These are phyloP conservation scores for Criorhina ranunculi DNA, from an alignment of 2,888 invertebrate genomes.

Conservation along the genomic window DNA sequence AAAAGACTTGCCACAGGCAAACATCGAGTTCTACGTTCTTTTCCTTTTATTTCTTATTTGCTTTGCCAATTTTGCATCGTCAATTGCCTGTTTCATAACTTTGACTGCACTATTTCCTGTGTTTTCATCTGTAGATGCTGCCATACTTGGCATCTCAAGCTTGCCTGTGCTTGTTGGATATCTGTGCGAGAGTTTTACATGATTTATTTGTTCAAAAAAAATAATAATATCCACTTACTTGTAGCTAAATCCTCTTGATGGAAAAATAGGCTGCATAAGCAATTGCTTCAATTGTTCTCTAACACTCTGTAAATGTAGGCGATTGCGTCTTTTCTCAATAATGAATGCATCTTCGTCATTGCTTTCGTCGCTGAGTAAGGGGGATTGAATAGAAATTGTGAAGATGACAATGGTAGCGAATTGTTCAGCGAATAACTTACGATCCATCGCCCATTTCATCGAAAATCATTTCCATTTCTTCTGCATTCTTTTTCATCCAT, in stretches of 20 bases:
- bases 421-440: constrained; percentile 77
- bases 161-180: constrained; percentile 84
- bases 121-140: constrained; percentile 79
- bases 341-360: constrained; percentile 83
- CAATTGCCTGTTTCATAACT: constrained; percentile 86
- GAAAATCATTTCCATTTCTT: constrained; percentile 96
- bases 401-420: neutral
- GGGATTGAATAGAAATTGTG: neutral
- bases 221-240: constrained; percentile 83
- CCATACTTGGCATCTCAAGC: constrained; percentile 78
- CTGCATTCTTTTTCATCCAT: constrained; percentile 94
- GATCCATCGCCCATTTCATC: constrained; percentile 88
- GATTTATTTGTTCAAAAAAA: too few relatives aligned
- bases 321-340: constrained; percentile 82
- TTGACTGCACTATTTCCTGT: constrained; percentile 85
- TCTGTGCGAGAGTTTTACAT: constrained; percentile 77
- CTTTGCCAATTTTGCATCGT: constrained; percentile 82
- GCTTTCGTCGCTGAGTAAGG: constrained; percentile 78
- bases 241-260: constrained; percentile 89
- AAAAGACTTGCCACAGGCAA: too few relatives aligned
- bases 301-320: constrained; percentile 79
- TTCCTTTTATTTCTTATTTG: constrained; percentile 82
- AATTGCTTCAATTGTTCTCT: constrained; percentile 79
- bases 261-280: constrained; percentile 87
- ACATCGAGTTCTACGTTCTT: constrained; percentile 25